Conservation (phyloP, 2,113 vertebrate genomes). For the Geococcyx californianus region DNA sequence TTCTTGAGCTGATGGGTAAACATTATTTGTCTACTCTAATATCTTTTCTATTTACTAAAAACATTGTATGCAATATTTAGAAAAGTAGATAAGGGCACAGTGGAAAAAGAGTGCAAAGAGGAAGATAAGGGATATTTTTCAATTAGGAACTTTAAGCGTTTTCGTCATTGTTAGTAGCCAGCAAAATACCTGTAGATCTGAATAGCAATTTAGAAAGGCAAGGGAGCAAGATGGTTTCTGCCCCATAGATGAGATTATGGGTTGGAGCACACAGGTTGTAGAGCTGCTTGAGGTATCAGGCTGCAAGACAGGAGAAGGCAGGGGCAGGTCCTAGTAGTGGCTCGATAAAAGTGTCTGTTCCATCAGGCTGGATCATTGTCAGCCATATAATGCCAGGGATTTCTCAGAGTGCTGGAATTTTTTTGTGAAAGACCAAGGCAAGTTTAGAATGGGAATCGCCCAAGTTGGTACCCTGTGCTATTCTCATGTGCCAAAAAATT, state of each 20-base stretch:
- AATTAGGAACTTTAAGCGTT: neutral
- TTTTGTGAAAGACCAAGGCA: neutral
- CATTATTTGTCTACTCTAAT: conserved; percentile 32
- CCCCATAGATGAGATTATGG: neutral
- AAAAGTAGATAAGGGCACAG: neutral
- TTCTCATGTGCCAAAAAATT: neutral
- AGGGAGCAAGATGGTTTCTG: neutral
- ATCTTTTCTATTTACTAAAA: conserved; percentile 26
- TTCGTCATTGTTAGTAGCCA: neutral
- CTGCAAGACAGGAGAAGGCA: neutral
- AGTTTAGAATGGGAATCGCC: neutral
- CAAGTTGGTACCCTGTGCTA: neutral
- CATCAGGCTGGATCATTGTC: neutral
- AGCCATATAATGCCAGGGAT: neutral
- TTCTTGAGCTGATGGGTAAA: conserved; percentile 49
- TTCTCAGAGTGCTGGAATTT: neutral
- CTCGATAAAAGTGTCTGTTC: neutral
- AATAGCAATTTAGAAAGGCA: neutral
- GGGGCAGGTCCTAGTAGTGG: neutral
- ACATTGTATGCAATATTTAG: conserved; percentile 21
- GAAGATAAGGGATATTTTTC: neutral
- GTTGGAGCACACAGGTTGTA: neutral
- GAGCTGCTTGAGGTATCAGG: neutral
- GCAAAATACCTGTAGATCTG: neutral
- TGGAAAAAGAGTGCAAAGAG: neutral